Base-by-base conservation (phyloP, 2,113 vertebrate genomes). In the Tauraco erythrolophus region DNA sequence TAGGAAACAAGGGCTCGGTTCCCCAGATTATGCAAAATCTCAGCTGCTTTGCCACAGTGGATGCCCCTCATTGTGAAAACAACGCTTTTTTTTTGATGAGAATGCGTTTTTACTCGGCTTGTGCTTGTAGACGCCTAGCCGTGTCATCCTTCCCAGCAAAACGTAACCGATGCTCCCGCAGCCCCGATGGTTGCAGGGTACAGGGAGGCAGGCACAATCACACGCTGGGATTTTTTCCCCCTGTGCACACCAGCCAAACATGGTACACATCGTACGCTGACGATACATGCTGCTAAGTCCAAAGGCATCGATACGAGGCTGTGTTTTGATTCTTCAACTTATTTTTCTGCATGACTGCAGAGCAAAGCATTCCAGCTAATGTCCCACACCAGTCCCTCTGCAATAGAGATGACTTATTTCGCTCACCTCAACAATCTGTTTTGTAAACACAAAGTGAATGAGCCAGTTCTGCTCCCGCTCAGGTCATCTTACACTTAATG, bases 1-100 rank as follows among this genome's bases (percentile, higher is more conserved):
- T 54, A 95, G 62, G 37, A 92, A 77, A 89, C 23, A 41, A 95
- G 66, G 61, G 50, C 46, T 96, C 84, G 85, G 86, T 91, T 96
- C 92, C 94, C 57, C 87, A 85, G 94, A 95, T 95, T 91, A 95
- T 91, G 91, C 93, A 95, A 95, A 95, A 94, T 54, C 62, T 82
- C 69, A 95, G 50, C 81, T 9, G 22, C 56, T 88, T 75, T 2
- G 2, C 61, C 88, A 72, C 66, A 64, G 86, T 54, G 58, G 77
- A 91, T 79, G 50, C 30, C 74, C 82, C 35, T 84, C 62, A 46
- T 37, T 68, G 25, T 82, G 65, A 91, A 95, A 96, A 87, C 61
- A 84, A 46, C 4, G 0, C 4, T 2, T 18, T 35, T 84, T 25
- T 28, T 89, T 65, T 83, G 0, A 80, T 81, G 64, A 84, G 64